Evolutionary conservation across 2,113 vertebrate species (phyloP), one percentile per base, ranked within the genome.

Genomic region (Platichthys flesus): DNA sequence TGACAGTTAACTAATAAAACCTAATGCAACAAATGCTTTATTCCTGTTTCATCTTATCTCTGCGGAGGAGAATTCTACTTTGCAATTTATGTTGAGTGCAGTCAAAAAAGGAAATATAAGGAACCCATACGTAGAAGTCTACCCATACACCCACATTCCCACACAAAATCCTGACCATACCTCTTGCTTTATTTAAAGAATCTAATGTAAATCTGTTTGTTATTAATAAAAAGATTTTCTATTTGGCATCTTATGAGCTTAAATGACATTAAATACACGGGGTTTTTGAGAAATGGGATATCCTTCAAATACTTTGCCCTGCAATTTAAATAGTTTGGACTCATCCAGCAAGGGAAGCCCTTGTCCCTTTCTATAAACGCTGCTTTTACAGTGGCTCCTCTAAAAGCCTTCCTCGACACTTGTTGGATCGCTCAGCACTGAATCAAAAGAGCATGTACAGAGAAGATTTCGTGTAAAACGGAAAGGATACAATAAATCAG

Each of bases 401-500:
- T 70, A 70, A 67, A 81, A 84, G 63, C 57, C 57, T 49, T 78
- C 45, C 40, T 84, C 61, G 24, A 69, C 62, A 69, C 65, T 80
- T 26, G 55, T 62, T 52, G 54, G 58, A 83, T 56, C n/a, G 28
- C 61, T 73, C 68, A 47, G 67, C 62, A 70, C 62, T 78, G 72
- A 85, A 85, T 85, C 58, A 78, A 76, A 80, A 82, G 74, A 61
- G 59, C 78, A 81, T 35, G 71, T 76, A 74, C 80, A 76, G 67
- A 31, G 35, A 66, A 82, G 67, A 85, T 72, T 77, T 57, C 66
- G 76, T 70, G 71, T 79, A 81, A 85, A 84, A 85, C 78, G 74
- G 42, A 67, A 67, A 66, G 66, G 67, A 87, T 81, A 60, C 21
- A 76, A 88, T 89, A 90, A 90, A 90, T 90, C 86, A 89, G 71